Conservation (phyloP, 2,888 invertebrate species). For the Melanostoma mellinum region DNA sequence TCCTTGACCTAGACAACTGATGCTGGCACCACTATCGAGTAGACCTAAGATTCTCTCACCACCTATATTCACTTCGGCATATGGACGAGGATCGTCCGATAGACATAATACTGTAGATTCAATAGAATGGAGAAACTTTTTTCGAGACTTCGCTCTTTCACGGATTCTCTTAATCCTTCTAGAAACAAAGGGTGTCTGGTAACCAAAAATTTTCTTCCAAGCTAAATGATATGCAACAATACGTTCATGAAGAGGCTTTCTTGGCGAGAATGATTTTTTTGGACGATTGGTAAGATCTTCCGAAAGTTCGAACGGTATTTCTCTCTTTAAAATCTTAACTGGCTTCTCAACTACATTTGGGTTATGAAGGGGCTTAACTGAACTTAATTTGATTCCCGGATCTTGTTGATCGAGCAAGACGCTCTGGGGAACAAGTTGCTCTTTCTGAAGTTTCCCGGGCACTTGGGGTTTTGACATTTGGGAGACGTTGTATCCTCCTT, state of each 20-base stretch:
- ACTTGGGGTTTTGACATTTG: neutral
- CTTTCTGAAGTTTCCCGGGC: neutral
- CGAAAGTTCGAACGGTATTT: neutral
- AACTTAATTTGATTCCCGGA: neutral
- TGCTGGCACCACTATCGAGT: constrained; percentile 8
- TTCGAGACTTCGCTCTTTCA: neutral
- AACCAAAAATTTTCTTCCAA: constrained; percentile 4
- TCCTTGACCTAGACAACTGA: constrained; percentile 11
- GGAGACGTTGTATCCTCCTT: neutral
- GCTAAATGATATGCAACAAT: neutral
- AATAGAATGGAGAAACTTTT: neutral
- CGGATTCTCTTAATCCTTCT: neutral
- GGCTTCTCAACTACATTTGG: neutral
- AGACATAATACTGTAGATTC: neutral
- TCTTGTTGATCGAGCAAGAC: neutral
- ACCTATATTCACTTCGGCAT: constrained; percentile 6
- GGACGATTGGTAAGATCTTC: neutral
- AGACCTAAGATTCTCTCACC: constrained; percentile 1
- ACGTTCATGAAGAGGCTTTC: constrained; percentile 11
- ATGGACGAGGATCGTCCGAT: constrained; percentile 7
- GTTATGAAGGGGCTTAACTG: neutral
- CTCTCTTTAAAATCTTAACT: constrained; percentile 3
- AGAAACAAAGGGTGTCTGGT: no score
- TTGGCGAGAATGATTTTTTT: neutral
- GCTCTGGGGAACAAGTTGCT: neutral